Conservation (phyloP, 2,888 invertebrate genomes). For the Oxyteleia sp. region DNA sequence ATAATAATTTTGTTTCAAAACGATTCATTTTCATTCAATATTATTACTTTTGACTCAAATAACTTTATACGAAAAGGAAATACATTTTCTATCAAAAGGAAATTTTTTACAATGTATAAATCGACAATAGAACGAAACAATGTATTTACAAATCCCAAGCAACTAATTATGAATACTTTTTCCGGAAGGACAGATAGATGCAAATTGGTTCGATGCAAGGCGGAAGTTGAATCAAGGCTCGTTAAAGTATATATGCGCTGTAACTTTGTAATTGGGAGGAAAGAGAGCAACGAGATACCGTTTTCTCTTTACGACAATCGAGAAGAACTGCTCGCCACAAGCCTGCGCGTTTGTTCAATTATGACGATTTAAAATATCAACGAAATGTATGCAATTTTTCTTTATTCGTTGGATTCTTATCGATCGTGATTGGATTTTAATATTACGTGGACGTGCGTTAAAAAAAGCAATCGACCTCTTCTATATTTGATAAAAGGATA, state of each 20-base stretch:
- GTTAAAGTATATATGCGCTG: slow-evolving; percentile 57
- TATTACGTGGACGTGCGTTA: no score
- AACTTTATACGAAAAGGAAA: no score
- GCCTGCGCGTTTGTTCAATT: slow-evolving; percentile 17
- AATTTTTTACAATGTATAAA: no score
- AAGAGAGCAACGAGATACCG: slow-evolving; percentile 37
- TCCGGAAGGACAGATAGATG: slow-evolving; percentile 28
- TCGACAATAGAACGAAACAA: slow-evolving; percentile 5
- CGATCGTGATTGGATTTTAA: no score
- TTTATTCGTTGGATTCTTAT: no score
- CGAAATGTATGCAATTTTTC: neutral
- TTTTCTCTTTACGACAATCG: slow-evolving; percentile 37
- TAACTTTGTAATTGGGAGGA: slow-evolving; percentile 65
- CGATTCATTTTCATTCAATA: no score
- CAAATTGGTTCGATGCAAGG: slow-evolving; percentile 53
- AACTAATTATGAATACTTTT: slow-evolving; percentile 56
- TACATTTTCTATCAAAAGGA: slow-evolving; percentile 20
- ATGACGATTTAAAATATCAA: neutral
- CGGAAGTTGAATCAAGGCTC: slow-evolving; percentile 45
- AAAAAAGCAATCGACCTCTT: no score
- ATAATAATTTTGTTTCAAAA: no score
- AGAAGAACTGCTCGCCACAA: slow-evolving; percentile 5
- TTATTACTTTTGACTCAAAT: no score
- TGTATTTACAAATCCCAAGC: slow-evolving; percentile 39
- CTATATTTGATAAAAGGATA: neutral